Evolutionary conservation across 2,113 vertebrate species (phyloP).

Genomic region (Phylloscopus trochiloides): DNA sequence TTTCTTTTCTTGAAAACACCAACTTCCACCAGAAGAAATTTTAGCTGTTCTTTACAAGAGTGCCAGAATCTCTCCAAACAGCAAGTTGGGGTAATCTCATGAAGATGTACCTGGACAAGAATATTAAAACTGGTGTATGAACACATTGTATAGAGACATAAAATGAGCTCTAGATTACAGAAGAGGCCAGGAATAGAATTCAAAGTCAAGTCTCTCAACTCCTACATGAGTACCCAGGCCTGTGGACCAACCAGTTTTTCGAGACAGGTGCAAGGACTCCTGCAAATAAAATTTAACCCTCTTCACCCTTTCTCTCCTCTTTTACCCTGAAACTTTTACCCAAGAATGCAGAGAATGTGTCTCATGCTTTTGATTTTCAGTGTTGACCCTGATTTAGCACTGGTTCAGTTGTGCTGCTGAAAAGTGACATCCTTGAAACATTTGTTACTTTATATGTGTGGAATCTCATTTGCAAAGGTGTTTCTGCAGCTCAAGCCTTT

Average conservation of each 20-base stretch:
- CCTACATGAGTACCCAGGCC: background rate
- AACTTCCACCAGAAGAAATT: background rate
- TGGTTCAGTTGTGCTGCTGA: background rate
- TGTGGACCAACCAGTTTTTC: background rate
- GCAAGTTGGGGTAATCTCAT: background rate
- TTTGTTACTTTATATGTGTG: background rate
- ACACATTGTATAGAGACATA: background rate
- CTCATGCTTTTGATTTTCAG: background rate
- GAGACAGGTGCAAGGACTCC: background rate
- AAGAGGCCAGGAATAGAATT: background rate
- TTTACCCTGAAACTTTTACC: background rate
- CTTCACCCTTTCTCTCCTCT: background rate
- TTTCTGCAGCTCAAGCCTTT: background rate
- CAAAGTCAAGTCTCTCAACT: background rate
- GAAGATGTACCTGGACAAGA: accelerated
- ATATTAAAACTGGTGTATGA: accelerated
- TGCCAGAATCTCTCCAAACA: background rate
- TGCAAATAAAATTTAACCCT: background rate
- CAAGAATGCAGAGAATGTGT: background rate
- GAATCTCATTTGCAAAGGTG: background rate
- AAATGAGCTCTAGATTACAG: background rate
- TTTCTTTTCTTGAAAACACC: background rate
- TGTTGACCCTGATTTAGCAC: background rate
- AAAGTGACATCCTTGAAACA: background rate
- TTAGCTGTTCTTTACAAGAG: background rate